Evolutionary conservation across 2,113 vertebrate genomes (phyloP), one percentile per base, ranked within the genome.

Genomic region (Channa maculata): DNA sequence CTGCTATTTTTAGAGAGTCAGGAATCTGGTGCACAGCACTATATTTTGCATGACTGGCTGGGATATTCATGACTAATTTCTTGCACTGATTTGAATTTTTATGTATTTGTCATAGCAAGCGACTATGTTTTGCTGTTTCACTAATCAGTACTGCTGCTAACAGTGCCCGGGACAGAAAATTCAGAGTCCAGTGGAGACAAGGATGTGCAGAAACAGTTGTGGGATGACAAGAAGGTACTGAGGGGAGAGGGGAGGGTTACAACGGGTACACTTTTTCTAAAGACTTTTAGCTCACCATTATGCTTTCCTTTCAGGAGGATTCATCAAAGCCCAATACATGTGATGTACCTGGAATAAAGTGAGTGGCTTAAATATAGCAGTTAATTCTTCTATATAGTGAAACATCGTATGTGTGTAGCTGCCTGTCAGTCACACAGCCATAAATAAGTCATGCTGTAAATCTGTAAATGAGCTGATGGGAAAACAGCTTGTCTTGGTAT

Each of bases 271-370:
- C 3, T 8, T 76, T 12, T 57, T 8, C 11, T 15, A 6, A 46
- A 44, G 12, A 80, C 37, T 44, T 59, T 58, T 14, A 3, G 36
- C 53, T 83, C 34, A 81, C 6, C 7, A 15, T 57, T 76, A 3
- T 38, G 36, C 76, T 77, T 80, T 79, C 6, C 83, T 51, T 58
- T 46, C 59, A 98, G 97, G 91, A 95, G 60, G 95, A 95, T 87
- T 94, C 94, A 62, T 94, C 97, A 15, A 95, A 96, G 86, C 94
- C 96, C 60, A 98, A 97, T 89, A 96, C 96, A 13, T 97, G 96
- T 78, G 97, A 99, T 85, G 97, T 99, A 84, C 98, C 98, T 3
- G 98, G 98, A 93, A 99, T 99, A 93, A 99, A 97, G 98, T 99
- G 89, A 96, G 97, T 96, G 41, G n/a, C 50, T 50, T 13, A 33